A percentile compares a stretch with the other conserved stretches of the same genome.
phyloP scores from a whole-genome alignment of 2,113 vertebrate genomes.

The Grantiella picta region DNA sequence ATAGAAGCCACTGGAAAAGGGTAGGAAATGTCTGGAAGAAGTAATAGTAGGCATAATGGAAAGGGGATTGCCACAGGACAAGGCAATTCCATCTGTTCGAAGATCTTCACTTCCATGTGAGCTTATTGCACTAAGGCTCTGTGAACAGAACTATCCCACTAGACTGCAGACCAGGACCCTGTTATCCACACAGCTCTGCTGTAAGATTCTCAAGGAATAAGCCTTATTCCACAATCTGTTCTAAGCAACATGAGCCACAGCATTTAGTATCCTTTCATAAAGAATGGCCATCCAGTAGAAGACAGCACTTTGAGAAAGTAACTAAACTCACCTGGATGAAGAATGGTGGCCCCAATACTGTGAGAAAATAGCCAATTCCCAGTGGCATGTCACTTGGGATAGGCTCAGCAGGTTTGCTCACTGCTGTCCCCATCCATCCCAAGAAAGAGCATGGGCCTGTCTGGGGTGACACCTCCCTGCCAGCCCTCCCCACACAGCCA shows the following conservation, averaged over 20 bases:
- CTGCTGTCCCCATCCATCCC: background rate
- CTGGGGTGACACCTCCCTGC: background rate
- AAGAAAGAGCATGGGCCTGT: background rate
- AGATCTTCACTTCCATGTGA: background rate
- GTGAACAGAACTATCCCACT: background rate
- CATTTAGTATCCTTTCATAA: background rate
- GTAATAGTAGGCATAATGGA: background rate
- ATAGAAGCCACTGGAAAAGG: background rate
- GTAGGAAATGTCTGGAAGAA: background rate
- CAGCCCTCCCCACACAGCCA: background rate
- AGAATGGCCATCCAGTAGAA: background rate
- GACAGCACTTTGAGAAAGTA: background rate
- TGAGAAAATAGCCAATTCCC: background rate
- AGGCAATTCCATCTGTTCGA: background rate
- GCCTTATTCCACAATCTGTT: background rate
- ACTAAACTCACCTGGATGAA: rapidly evolving
- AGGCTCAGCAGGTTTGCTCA: background rate
- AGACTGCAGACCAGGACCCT: background rate
- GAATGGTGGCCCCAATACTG: background rate
- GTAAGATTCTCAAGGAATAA: background rate
- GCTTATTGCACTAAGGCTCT: background rate
- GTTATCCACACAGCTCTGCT: background rate
- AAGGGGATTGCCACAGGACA: background rate
- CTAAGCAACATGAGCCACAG: background rate
- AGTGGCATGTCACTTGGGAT: too few species aligned